Evolutionary conservation across 2,797 vertebrate genomes (phyloP), one percentile per base, ranked within the genome.

Genomic region (Clarias fuscus): DNA sequence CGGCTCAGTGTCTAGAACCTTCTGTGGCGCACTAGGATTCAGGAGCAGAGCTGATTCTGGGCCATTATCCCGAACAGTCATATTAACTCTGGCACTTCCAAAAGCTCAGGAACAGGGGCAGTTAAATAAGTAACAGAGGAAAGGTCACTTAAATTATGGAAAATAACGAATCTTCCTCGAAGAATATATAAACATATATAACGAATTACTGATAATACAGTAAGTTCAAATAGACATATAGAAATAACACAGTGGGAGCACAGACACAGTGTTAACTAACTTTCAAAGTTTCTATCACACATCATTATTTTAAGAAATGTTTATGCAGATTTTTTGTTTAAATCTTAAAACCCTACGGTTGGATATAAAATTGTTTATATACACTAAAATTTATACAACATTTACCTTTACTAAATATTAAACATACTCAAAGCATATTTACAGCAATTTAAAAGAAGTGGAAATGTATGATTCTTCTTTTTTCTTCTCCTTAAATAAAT

Each of bases 1-100:
- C 43, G 79, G 82, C 88, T 40, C 24, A 85, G 81, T 72, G 77
- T 88, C 84, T 84, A 86, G 70, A 90, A 89, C 79, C 33, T 82
- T 90, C 88, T 79, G 85, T 87, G 37, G 77, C 56, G 73, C 83
- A 87, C 70, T 88, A 72, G 86, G 84, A 86, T 88, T 82, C 75
- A 84, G 88, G 85, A 89, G 88, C 83, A 71, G 85, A 87, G 88
- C 87, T 58, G 78, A 84, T 86, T 89, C 86, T 80, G 64, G 62
- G 83, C 82, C 83, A 88, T 86, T 86, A 89, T 87, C 83, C 85
- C 84, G 86, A 70, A 86, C 61, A 82, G 84, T 87, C 70, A 86
- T 89, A 86, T 89, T 89, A 90, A 89, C 90, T 89, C 87, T 87
- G 82, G 82, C 88, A 83, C 86, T 83, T 85, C 86, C 86, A 83